Percentiles rank a stretch among this genome's conserved stretches.
Conservation (phyloP, 2,888 invertebrate species). For the Drosophila prostipennis region DNA sequence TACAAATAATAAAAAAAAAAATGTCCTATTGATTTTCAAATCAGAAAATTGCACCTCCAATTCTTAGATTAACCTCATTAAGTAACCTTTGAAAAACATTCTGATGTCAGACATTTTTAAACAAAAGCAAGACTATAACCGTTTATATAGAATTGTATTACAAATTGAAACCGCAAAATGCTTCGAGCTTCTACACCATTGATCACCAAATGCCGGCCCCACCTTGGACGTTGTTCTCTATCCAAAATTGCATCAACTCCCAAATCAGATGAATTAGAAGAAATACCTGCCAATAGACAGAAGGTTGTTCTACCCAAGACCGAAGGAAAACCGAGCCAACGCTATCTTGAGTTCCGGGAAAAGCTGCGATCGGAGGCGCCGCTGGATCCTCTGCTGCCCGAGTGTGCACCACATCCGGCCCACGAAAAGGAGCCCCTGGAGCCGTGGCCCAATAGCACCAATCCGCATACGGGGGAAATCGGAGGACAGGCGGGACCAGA, state of each 20-base stretch:
- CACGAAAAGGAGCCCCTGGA: conserved; percentile 92
- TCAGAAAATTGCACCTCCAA: too few species aligned
- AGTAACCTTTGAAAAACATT: too few species aligned
- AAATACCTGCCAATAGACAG: conserved; percentile 1
- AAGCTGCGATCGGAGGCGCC: conserved; percentile 88
- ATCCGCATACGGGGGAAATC: conserved; percentile 96
- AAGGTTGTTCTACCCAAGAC: background rate
- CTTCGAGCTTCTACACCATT: background rate
- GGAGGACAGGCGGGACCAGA: conserved; percentile 98
- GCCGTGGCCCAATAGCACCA: conserved; percentile 93
- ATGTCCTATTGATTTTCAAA: too few species aligned
- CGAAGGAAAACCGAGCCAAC: conserved; percentile 82
- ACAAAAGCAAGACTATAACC: too few species aligned
- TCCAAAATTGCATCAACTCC: background rate
- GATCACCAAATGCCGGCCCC: background rate
- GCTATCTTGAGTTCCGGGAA: conserved; percentile 89
- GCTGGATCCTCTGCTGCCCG: conserved; percentile 89
- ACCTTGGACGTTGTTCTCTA: background rate
- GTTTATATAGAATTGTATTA: background rate
- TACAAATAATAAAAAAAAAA: too few species aligned
- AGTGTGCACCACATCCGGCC: conserved; percentile 88
- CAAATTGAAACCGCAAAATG: background rate
- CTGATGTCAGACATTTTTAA: too few species aligned
- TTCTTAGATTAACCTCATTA: too few species aligned
- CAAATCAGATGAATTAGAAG: background rate